phyloP scores from a whole-genome alignment of 2,888 invertebrate species.

The Drepana falcataria region DNA sequence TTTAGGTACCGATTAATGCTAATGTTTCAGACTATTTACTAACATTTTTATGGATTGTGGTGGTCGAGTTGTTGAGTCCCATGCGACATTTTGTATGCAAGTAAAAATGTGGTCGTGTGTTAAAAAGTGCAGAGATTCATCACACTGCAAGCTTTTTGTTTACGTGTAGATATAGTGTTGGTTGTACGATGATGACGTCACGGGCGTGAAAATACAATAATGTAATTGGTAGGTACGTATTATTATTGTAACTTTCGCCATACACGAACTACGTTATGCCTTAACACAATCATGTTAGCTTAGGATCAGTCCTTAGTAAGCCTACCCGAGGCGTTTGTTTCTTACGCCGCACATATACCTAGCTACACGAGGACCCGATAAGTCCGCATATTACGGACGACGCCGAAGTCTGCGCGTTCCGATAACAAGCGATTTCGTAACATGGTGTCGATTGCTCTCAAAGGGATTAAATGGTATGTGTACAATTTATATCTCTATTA shows the following conservation, averaged over 20 bases:
- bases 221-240: too few species aligned
- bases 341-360: conserved; percentile 29
- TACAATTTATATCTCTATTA: conserved; percentile 77
- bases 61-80: too few species aligned
- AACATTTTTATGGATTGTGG: background rate
- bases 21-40: conserved; percentile 53
- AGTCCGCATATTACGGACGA: conserved; percentile 25
- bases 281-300: conserved; percentile 36
- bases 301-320: conserved; percentile 31
- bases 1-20: conserved; percentile 43
- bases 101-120: too few species aligned
- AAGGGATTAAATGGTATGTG: conserved; percentile 70
- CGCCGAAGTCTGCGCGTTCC: conserved; percentile 37
- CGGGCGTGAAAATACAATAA: too few species aligned
- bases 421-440: conserved; percentile 58
- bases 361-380: conserved; percentile 16
- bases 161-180: too few species aligned
- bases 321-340: conserved; percentile 33
- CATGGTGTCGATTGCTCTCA: conserved; percentile 56
- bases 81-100: too few species aligned
- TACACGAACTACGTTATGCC: background rate
- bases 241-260: too few species aligned
- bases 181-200: too few species aligned
- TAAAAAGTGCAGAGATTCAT: too few species aligned
- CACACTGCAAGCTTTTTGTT: too few species aligned